Conservation (phyloP, 2,797 vertebrate genomes). For the Xyrichtys novacula region DNA sequence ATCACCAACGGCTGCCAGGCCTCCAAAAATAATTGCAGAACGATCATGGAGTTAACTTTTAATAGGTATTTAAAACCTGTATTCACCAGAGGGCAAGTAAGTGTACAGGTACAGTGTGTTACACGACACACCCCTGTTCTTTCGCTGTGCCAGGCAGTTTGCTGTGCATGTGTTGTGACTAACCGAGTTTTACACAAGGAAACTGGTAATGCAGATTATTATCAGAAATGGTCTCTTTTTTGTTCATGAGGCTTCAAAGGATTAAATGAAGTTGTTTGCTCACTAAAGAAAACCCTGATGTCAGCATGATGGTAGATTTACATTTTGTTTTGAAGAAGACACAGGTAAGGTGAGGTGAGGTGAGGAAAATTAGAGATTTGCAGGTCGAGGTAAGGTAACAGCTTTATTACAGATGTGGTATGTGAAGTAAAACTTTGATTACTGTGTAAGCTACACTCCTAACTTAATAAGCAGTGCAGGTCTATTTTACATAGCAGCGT, state of each 20-base stretch:
- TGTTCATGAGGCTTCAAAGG: background rate
- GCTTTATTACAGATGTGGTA: background rate
- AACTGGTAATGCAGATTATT: background rate
- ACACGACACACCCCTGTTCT: slow-evolving; percentile 19
- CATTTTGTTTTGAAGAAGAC: background rate
- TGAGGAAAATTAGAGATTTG: background rate
- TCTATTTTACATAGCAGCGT: background rate
- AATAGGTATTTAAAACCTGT: slow-evolving; percentile 25
- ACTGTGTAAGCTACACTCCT: background rate
- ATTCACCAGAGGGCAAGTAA: slow-evolving; percentile 12
- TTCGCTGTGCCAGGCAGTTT: background rate
- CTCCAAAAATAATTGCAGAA: background rate
- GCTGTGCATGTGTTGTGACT: background rate
- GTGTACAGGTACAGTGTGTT: slow-evolving; percentile 20
- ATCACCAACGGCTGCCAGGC: slow-evolving; percentile 19
- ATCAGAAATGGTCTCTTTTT: background rate
- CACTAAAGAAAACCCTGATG: background rate
- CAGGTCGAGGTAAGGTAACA: slow-evolving; percentile 5
- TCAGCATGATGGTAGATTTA: background rate
- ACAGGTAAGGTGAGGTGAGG: background rate
- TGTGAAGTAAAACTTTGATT: slow-evolving; percentile 10
- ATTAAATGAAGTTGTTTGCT: background rate
- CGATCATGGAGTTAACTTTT: slow-evolving; percentile 11
- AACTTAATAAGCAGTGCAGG: background rate
- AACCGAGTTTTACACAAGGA: background rate